These are phyloP conservation scores for Apodemia hepburni DNA, from an alignment of 2,888 invertebrate species.

Conservation along the genomic window DNA sequence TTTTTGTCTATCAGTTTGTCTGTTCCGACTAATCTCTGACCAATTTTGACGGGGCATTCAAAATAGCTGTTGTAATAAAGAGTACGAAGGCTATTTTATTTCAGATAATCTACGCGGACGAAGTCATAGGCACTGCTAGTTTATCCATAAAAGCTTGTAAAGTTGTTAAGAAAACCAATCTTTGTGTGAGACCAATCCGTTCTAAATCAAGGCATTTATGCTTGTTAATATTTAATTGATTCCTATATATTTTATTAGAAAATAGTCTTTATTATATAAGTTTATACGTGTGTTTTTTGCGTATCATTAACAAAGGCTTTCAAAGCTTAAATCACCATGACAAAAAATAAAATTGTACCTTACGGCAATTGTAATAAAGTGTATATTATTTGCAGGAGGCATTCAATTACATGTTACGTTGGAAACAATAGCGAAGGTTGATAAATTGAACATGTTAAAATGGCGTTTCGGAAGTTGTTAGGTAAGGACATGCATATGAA, in stretches of 20 bases:
- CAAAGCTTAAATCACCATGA: neutral
- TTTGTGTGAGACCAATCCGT: no score
- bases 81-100: no score
- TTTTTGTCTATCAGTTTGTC: no score
- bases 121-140: no score
- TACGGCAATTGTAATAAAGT: neutral
- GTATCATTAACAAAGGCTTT: neutral
- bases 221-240: no score
- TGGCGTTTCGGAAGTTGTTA: slow-evolving; percentile 25
- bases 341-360: neutral
- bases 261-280: neutral
- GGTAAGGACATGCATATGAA: slow-evolving; percentile 22
- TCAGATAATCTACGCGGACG: no score
- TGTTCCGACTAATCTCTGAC: no score
- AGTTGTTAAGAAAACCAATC: no score
- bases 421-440: slow-evolving; percentile 31
- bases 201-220: no score
- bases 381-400: neutral
- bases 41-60: no score
- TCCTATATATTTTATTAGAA: neutral
- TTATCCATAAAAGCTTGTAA: no score
- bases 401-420: slow-evolving; percentile 18
- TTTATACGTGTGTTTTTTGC: neutral
- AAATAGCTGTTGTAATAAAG: no score
- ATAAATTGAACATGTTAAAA: slow-evolving; percentile 26